These are phyloP conservation scores for Anguilla obscura DNA, from an alignment of 2,797 vertebrate genomes.

Conservation along the genomic window DNA sequence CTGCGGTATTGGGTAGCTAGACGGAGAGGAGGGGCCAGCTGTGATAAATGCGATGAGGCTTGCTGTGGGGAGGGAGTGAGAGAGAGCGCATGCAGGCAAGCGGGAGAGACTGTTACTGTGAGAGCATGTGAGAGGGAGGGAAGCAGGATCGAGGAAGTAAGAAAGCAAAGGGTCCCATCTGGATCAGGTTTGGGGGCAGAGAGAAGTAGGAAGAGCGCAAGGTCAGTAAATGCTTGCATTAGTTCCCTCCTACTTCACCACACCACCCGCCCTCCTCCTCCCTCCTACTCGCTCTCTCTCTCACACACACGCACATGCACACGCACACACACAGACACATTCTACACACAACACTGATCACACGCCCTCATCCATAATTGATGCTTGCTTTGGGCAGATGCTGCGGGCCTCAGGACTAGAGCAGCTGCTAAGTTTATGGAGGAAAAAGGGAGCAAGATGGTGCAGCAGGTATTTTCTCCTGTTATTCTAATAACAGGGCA, in stretches of 20 bases:
- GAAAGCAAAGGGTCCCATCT: conserved; percentile 62
- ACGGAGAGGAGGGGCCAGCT: conserved; percentile 68
- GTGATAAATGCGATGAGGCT: conserved; percentile 69
- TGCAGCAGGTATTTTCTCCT: conserved; percentile 81
- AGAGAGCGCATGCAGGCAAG: conserved; percentile 18
- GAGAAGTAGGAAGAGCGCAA: conserved; percentile 69
- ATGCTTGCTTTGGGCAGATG: conserved; percentile 81
- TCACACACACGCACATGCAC: conserved; percentile 57
- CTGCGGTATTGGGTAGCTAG: conserved; percentile 49
- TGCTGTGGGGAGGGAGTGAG: conserved; percentile 30
- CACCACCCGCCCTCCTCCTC: conserved; percentile 46
- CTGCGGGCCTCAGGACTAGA: conserved; percentile 75
- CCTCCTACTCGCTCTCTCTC: conserved; percentile 29
- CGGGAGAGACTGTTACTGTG: background rate
- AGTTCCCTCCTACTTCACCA: conserved; percentile 65
- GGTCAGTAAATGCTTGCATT: conserved; percentile 67
- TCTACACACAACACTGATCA: conserved; percentile 42
- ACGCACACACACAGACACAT: conserved; percentile 51
- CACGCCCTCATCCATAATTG: conserved; percentile 69
- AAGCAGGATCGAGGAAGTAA: conserved; percentile 10
- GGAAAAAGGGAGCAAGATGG: conserved; percentile 80
- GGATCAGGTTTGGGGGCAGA: conserved; percentile 69
- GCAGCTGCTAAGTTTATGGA: conserved; percentile 84
- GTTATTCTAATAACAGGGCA: conserved; percentile 61
- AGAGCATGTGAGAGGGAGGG: conserved; percentile 33